Evolutionary conservation across 2,797 vertebrate genomes (phyloP).

Genomic region (Carapus acus): DNA sequence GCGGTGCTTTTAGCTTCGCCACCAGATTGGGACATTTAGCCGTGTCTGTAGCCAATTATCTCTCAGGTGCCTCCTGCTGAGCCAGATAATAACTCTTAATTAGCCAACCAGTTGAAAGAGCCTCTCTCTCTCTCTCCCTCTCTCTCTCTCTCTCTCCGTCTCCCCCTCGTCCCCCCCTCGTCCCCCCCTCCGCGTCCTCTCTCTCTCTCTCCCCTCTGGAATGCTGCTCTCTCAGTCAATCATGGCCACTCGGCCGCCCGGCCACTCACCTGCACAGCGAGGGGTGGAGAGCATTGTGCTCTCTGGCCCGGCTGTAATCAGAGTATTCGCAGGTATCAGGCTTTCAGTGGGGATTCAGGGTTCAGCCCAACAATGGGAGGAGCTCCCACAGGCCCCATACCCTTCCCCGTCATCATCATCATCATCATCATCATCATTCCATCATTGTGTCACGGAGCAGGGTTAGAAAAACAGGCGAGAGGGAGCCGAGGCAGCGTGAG

Average conservation of each 20-base stretch:
- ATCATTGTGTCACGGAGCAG: slow-evolving; percentile 38
- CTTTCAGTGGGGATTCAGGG: slow-evolving; percentile 56
- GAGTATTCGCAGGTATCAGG: slow-evolving; percentile 59
- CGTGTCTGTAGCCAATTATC: slow-evolving; percentile 75
- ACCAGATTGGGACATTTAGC: slow-evolving; percentile 75
- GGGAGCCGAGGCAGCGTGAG: too few relatives aligned
- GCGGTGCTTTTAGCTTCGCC: slow-evolving; percentile 65
- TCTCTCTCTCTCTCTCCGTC: slow-evolving; percentile 31
- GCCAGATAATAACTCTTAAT: slow-evolving; percentile 77
- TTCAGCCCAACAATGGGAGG: slow-evolving; percentile 43
- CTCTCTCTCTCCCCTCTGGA: slow-evolving; percentile 44
- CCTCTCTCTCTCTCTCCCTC: slow-evolving; percentile 30
- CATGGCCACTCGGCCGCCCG: slow-evolving; percentile 61
- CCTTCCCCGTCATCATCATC: slow-evolving; percentile 38
- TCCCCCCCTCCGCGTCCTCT: slow-evolving; percentile 35
- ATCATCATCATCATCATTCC: slow-evolving; percentile 15
- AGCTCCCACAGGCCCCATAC: slow-evolving; percentile 58
- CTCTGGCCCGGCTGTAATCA: slow-evolving; percentile 57
- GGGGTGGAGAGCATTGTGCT: slow-evolving; percentile 42
- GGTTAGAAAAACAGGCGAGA: slow-evolving; percentile 21
- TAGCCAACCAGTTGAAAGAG: slow-evolving; percentile 59
- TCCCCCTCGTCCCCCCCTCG: slow-evolving; percentile 29
- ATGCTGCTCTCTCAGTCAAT: slow-evolving; percentile 62
- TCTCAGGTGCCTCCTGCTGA: slow-evolving; percentile 74
- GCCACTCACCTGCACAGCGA: slow-evolving; percentile 58